Evolutionary conservation across 2,888 invertebrate species (phyloP).

Genomic region (Leptinotarsa rubiginosa): DNA sequence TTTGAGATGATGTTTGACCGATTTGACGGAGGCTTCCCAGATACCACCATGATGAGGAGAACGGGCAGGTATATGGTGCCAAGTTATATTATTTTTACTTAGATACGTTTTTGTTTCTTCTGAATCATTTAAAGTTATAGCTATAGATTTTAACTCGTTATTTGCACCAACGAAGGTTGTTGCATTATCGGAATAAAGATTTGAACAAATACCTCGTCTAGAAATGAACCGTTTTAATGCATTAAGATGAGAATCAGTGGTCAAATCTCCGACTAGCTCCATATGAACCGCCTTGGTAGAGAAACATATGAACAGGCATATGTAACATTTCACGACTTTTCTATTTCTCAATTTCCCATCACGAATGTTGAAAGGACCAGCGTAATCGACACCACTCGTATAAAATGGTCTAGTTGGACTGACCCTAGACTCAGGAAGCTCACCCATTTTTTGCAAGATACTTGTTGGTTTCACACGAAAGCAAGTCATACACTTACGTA

Average conservation of each 20-base stretch:
- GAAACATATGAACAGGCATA: slow-evolving; percentile 38
- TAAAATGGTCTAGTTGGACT: slow-evolving; percentile 40
- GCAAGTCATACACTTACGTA: slow-evolving; percentile 41
- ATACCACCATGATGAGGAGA: slow-evolving; percentile 56
- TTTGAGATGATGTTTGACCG: slow-evolving; percentile 53
- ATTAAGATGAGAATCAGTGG: slow-evolving; percentile 28
- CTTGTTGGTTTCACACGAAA: slow-evolving; percentile 38
- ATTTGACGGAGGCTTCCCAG: slow-evolving; percentile 57
- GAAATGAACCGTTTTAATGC: slow-evolving; percentile 32
- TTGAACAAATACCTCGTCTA: slow-evolving; percentile 32
- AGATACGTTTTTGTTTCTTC: neutral
- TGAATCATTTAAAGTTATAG: neutral
- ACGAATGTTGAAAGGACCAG: slow-evolving; percentile 31
- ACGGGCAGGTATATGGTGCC: slow-evolving; percentile 52
- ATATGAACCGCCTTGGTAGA: slow-evolving; percentile 28
- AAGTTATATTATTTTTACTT: slow-evolving; percentile 2
- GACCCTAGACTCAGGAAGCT: slow-evolving; percentile 47
- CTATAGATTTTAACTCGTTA: slow-evolving; percentile 9
- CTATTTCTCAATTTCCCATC: slow-evolving; percentile 31
- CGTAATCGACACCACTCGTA: slow-evolving; percentile 35
- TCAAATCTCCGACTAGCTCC: slow-evolving; percentile 30
- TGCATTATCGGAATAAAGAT: slow-evolving; percentile 29
- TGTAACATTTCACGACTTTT: slow-evolving; percentile 31
- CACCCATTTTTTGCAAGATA: slow-evolving; percentile 49
- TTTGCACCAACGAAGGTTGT: slow-evolving; percentile 21